Conservation (phyloP, 2,797 vertebrate genomes). For the Arnoldichthys spilopterus region DNA sequence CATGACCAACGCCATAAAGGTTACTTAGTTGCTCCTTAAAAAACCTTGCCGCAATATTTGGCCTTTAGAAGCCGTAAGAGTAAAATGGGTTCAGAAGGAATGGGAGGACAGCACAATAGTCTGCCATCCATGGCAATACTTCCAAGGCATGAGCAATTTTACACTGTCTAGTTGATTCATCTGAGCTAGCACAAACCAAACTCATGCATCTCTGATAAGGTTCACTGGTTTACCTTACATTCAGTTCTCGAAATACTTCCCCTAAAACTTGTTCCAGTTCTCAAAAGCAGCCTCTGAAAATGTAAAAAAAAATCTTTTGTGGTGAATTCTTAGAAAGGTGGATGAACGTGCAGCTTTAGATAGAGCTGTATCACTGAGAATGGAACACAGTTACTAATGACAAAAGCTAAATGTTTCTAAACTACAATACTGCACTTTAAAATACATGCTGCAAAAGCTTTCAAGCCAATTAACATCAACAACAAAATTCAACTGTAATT, state of each 20-base stretch:
- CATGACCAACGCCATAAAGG: too few relatives aligned
- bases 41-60: too few relatives aligned
- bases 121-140: background rate
- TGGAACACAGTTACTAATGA: background rate
- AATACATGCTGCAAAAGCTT: background rate
- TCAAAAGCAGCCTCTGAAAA: too few relatives aligned
- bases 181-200: background rate
- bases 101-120: too few relatives aligned
- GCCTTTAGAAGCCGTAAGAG: too few relatives aligned
- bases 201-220: background rate
- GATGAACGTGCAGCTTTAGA: background rate
- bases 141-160: background rate
- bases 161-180: background rate
- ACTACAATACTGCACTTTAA: too few relatives aligned
- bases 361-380: background rate
- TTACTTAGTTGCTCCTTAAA: too few relatives aligned
- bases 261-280: background rate
- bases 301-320: background rate
- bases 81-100: too few relatives aligned
- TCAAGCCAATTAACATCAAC: background rate
- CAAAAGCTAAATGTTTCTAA: background rate
- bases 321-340: constrained; percentile 3
- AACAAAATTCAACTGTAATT: background rate
- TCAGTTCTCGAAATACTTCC: background rate
- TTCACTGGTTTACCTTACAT: background rate